Conservation (phyloP, 2,113 vertebrate genomes). For the Delphinus delphis region DNA sequence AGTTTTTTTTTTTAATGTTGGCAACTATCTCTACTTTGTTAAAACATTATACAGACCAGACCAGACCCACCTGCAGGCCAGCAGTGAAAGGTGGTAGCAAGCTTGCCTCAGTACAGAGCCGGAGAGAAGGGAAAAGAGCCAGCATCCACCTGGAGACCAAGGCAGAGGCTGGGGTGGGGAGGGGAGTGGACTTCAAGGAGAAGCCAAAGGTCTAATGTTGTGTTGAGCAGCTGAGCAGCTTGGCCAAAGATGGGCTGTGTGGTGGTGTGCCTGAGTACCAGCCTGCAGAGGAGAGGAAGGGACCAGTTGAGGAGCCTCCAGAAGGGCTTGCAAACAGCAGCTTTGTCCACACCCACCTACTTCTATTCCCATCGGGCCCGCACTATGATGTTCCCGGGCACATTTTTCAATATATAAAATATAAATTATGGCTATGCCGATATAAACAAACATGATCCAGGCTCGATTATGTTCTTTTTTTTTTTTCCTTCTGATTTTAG, state of each 20-base stretch:
- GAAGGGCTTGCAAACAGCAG: not conserved
- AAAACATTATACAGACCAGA: not conserved
- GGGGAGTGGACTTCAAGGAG: not conserved
- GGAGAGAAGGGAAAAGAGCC: not conserved
- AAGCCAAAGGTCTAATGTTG: not conserved
- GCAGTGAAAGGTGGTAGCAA: not conserved
- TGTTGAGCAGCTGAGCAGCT: not conserved
- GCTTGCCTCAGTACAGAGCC: fast-evolving
- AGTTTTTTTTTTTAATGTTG: not conserved
- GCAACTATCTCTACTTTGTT: not conserved
- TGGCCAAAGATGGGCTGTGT: not conserved
- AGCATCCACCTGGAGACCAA: too few relatives aligned
- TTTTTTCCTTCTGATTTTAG: conserved; percentile 1
- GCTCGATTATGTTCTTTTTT: not conserved
- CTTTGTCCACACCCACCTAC: not conserved
- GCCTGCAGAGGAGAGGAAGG: not conserved
- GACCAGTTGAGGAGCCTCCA: not conserved
- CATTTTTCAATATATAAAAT: not conserved
- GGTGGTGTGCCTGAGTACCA: too few relatives aligned
- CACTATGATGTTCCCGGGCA: not conserved
- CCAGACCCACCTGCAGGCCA: not conserved
- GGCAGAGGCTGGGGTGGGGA: not conserved
- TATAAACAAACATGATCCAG: not conserved
- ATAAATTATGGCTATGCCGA: not conserved
- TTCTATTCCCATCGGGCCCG: not conserved